Conservation (phyloP, 2,888 invertebrate species). For the Icerya purchasi region DNA sequence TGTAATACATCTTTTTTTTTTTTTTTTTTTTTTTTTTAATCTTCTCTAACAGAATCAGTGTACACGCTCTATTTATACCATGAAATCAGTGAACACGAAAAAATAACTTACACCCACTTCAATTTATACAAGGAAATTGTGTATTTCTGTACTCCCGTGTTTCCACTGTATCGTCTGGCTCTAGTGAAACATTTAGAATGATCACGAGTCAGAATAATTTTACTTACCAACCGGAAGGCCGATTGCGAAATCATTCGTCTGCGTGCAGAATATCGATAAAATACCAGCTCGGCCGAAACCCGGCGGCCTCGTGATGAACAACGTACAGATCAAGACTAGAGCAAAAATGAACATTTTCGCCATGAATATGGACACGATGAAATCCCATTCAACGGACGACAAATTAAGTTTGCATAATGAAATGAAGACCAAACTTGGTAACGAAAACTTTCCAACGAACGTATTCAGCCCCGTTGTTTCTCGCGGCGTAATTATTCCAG, state of each 20-base stretch:
- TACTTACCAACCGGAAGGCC: constrained; percentile 79
- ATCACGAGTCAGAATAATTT: no score
- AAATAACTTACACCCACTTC: not conserved
- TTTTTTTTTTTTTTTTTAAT: no score
- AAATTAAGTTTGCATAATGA: constrained; percentile 70
- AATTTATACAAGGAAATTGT: constrained; percentile 19
- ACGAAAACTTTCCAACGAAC: constrained; percentile 79
- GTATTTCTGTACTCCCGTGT: no score
- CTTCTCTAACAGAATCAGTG: no score
- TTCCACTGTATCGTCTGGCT: no score
- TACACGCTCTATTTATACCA: no score
- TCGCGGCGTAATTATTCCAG: constrained; percentile 55
- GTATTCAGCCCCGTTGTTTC: constrained; percentile 78
- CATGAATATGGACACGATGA: constrained; percentile 61
- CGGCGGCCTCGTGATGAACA: constrained; percentile 42
- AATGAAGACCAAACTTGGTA: constrained; percentile 78
- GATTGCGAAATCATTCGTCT: constrained; percentile 92
- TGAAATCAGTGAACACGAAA: constrained; percentile 9
- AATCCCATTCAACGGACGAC: constrained; percentile 69
- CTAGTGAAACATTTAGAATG: not conserved
- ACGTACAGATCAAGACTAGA: constrained; percentile 48
- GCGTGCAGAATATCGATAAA: constrained; percentile 84
- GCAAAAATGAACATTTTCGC: constrained; percentile 72
- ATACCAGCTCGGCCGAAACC: constrained; percentile 71
- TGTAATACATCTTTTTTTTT: no score